Base-by-base conservation (phyloP, 2,888 invertebrate genomes). In the Scotopteryx bipunctaria region DNA sequence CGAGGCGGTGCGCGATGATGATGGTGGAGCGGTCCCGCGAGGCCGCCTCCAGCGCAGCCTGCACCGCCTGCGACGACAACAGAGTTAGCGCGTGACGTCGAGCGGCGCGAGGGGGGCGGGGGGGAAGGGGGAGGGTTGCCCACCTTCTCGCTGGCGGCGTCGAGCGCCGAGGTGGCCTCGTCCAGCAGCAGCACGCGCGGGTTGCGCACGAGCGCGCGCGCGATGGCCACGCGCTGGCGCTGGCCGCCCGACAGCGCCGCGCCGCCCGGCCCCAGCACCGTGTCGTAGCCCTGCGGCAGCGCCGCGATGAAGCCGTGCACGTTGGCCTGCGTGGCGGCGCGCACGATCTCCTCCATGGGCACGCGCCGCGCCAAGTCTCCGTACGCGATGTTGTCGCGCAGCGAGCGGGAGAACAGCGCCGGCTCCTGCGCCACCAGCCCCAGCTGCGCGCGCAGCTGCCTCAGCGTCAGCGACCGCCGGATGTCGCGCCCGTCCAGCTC, bases 401-500 rank as follows among this genome's bases (percentile, higher is more conserved):
- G 94, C 44, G 93, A 93, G 49, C 94, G 91, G 70, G 95, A 94
- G 86, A 97, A 97, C 19, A 97, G 91, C 2, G 94, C 93, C 0
- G 96, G 97, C 71, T 97, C 97, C 81, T 97, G 97, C 8, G 95
- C 94, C 5, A 97, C 94, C 15, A 97, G 91, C 0, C 95, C 96
- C 44, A 97, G 86, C 73, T 95, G 94, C 6, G 92, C 86, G 37
- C 97, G 91, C 21, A 96, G 83, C 59, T 91, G 91, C 0, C 88
- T 77, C n/a, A 96, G 80, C 11, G 95, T 92, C 25, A 96, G 82
- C 5, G 82, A 76, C 0, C 81, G 86, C 29, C 84, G 83, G 17
- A 93, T 88, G 73, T 94, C 90, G n/a, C 91, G 83, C 15, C 90
- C 91, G 72, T 93, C 93, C 55, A 93, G 59, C 4, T 70, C 70